Evolutionary conservation across 2,113 vertebrate species (phyloP).

Genomic region (Sclerurus mexicanus): DNA sequence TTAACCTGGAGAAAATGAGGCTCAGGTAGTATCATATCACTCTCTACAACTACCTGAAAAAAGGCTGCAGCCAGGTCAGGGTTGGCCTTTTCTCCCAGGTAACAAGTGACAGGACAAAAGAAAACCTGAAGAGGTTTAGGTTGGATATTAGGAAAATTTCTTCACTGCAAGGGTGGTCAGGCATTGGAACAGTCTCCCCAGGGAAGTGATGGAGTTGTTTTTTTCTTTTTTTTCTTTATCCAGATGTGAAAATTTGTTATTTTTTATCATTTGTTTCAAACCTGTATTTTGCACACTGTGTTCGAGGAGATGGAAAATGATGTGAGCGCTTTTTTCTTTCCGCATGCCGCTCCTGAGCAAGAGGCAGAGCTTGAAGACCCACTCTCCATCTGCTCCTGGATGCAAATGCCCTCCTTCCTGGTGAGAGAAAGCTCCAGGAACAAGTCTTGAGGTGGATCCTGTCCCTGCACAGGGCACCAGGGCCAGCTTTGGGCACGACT

Average conservation of each 20-base stretch:
- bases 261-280: background rate
- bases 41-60: too few relatives aligned
- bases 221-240: background rate
- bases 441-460: background rate
- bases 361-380: rapidly evolving
- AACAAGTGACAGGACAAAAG: background rate
- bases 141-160: background rate
- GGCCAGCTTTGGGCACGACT: background rate
- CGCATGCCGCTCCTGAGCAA: background rate
- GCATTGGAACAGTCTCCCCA: background rate
- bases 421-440: background rate
- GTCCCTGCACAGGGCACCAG: background rate
- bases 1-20: background rate
- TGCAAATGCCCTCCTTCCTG: background rate
- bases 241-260: background rate
- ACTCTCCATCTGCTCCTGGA: background rate
- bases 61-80: background rate
- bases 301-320: background rate
- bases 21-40: background rate
- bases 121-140: background rate
- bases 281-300: background rate
- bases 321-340: background rate
- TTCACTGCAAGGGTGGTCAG: background rate
- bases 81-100: background rate
- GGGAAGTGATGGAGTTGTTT: background rate